Percentiles rank a stretch among this genome's conserved stretches.
phyloP scores from a whole-genome alignment of 53 echinoderm and acorn worm species.

The Holothuria scabra region DNA sequence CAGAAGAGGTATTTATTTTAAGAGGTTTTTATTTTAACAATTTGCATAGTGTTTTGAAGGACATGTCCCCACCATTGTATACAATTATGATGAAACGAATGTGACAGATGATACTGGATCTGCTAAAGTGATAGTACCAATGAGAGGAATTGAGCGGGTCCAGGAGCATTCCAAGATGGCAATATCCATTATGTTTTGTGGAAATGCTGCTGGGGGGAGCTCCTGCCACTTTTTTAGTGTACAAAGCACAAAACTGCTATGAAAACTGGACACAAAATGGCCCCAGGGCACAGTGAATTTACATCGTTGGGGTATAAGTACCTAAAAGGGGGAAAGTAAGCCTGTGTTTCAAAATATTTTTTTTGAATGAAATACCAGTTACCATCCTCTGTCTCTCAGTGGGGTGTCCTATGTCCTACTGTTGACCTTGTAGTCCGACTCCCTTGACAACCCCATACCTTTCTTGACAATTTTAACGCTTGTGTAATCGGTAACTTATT shows the following conservation, averaged over 20 bases:
- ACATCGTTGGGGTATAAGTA: too few relatives aligned
- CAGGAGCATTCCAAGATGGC: constrained; percentile 57
- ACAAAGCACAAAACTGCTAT: background rate
- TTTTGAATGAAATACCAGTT: too few relatives aligned
- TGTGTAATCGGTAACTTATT: too few relatives aligned
- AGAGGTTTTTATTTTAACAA: background rate
- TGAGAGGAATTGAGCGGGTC: background rate
- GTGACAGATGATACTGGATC: background rate
- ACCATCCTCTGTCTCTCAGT: too few relatives aligned
- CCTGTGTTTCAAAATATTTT: too few relatives aligned
- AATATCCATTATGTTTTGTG: constrained; percentile 22
- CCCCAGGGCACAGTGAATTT: too few relatives aligned
- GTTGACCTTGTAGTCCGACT: too few relatives aligned
- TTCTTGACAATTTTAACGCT: too few relatives aligned
- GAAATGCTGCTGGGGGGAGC: constrained; percentile 3
- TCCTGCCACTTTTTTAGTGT: background rate
- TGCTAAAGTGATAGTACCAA: background rate
- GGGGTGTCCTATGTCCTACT: too few relatives aligned
- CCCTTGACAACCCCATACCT: too few relatives aligned
- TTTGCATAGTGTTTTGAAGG: background rate
- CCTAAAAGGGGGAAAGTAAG: too few relatives aligned
- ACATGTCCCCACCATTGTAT: background rate
- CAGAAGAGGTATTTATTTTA: background rate
- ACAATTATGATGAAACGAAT: background rate
- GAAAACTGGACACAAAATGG: constrained; percentile 25